phyloP scores from a whole-genome alignment of 1,140 invertebrate genomes.

The Trigoniulus corallinus region DNA sequence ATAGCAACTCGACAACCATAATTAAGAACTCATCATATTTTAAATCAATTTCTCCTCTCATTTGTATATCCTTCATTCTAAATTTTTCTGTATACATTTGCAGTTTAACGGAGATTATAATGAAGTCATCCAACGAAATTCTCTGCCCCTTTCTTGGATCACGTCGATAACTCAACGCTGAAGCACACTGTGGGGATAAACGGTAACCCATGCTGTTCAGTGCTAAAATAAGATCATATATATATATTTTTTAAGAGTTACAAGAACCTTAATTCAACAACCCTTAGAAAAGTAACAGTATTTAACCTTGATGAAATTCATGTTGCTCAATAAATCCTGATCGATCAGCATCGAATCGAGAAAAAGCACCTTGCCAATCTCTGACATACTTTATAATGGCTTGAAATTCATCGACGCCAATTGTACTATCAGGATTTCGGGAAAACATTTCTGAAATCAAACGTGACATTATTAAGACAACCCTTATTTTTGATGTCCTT shows the following conservation, averaged over 20 bases:
- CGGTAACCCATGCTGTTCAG: neutral
- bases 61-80: neutral
- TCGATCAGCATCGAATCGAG: slow-evolving; percentile 26
- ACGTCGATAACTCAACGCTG: neutral
- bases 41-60: neutral
- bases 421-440: slow-evolving; percentile 62
- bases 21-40: no score
- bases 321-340: slow-evolving; percentile 27
- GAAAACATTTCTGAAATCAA: slow-evolving; percentile 91
- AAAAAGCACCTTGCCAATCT: slow-evolving; percentile 47
- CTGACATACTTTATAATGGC: slow-evolving; percentile 75
- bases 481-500: neutral
- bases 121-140: neutral
- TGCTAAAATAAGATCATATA: neutral
- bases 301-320: slow-evolving; percentile 20
- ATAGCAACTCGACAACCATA: no score
- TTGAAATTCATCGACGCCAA: slow-evolving; percentile 69
- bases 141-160: neutral
- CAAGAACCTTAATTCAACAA: neutral
- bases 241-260: neutral
- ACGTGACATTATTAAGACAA: slow-evolving; percentile 39
- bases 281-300: neutral
- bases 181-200: neutral
- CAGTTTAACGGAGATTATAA: neutral
- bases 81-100: neutral